Percentiles rank a stretch among this genome's conserved stretches.
phyloP scores from a whole-genome alignment of 2,797 vertebrate genomes.

The Brachymystax lenok region DNA sequence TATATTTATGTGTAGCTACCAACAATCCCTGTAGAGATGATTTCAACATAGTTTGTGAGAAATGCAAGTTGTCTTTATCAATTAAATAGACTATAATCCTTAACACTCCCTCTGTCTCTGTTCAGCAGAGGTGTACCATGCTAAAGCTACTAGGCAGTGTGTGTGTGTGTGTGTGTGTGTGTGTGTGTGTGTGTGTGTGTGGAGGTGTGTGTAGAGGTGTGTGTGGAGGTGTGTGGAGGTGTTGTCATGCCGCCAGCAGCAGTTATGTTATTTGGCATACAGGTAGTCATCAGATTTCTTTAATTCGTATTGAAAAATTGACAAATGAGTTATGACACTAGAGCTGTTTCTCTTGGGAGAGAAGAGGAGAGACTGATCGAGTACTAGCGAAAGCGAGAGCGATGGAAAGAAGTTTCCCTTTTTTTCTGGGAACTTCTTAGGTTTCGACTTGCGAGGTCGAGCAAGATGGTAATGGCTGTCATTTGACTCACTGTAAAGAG shows the following conservation, averaged over 20 bases:
- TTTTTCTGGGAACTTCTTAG: constrained; percentile 53
- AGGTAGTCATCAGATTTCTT: constrained; percentile 71
- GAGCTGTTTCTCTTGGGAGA: constrained; percentile 65
- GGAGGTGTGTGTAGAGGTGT: constrained; percentile 11
- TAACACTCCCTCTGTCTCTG: not conserved
- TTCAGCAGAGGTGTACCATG: not conserved
- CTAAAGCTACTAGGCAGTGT: not conserved
- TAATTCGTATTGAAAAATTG: constrained; percentile 76
- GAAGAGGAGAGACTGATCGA: constrained; percentile 14
- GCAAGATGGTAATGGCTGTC: constrained; percentile 48
- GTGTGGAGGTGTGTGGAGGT: constrained; percentile 5
- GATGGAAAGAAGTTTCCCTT: constrained; percentile 12
- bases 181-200: constrained; percentile 38
- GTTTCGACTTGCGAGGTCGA: constrained; percentile 44
- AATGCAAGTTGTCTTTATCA: not conserved
- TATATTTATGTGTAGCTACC: not conserved
- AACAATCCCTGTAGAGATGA: not conserved
- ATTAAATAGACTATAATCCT: not conserved
- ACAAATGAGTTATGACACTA: constrained; percentile 77
- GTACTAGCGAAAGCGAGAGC: constrained; percentile 20
- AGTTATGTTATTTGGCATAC: constrained; percentile 70
- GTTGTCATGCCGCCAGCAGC: constrained; percentile 66
- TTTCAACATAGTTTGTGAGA: not conserved
- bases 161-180: constrained; percentile 18
- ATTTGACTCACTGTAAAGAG: constrained; percentile 53